Evolutionary conservation across 2,797 vertebrate genomes (phyloP), one percentile per base, ranked within the genome.

Genomic region (Enteromius argenteus): DNA sequence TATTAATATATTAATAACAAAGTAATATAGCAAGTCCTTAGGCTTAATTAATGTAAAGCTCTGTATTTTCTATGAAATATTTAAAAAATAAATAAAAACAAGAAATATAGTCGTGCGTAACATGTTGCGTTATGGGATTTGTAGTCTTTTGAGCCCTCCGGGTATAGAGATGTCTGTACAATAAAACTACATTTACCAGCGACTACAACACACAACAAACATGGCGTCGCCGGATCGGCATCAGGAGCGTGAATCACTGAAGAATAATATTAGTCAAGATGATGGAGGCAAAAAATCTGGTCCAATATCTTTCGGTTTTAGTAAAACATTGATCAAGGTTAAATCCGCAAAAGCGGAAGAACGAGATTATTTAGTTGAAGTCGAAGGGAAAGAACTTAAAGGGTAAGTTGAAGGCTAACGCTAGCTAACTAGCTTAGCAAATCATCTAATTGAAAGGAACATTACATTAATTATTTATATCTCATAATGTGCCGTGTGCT

Each of bases 271-370:
- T 49, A 32, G 71, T 35, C 90, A 80, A 72, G 90, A 89, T 1
- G 86, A 87, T 19, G 90, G 53, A 14, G 91, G 91, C 62, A 93
- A 27, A 64, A 96, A 95, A 91, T 1, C 86, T 0, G 21, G 71
- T 0, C 84, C 91, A 0, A 91, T 96, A 53, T 96, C 95, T 2
- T 96, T 96, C 88, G 93, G 94, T 58, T 96, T 96, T 49, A 95
- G 90, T 49, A 96, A 95, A 93, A 95, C 92, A 10, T 67, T 95
- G 0, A 93, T 1, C 32, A 96, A 93, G 86, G 90, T 90, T 5
- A 96, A 94, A 89, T 35, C 80, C 0, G 42, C 13, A 0, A 91
- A 86, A 73, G 85, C 80, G 14, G 92, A 93, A 0, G 93, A 95
- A 0, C 91, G 46, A 88, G 95, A 96, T 89, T 96, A 90, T 79